Conservation (phyloP, 2,113 vertebrate genomes). For the Indicator maculatus region DNA sequence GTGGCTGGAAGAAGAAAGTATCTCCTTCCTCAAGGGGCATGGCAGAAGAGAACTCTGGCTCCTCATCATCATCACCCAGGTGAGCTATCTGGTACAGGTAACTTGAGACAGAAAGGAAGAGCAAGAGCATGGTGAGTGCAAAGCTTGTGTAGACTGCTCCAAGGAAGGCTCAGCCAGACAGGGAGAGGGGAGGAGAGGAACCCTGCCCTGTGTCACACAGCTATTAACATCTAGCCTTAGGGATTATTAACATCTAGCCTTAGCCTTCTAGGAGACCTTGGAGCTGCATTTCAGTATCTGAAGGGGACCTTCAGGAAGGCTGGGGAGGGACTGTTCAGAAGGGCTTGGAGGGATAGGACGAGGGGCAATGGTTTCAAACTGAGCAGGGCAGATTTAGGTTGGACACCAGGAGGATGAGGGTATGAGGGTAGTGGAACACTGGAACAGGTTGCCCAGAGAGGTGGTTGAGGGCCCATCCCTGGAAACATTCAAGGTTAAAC, state of each 20-base stretch:
- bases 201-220: background rate
- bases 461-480: no score
- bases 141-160: background rate
- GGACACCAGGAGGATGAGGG: no score
- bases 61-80: constrained; percentile 95
- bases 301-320: no score
- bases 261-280: background rate
- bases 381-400: no score
- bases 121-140: background rate
- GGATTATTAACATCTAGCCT: no score
- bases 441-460: no score
- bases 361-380: no score
- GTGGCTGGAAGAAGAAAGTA: constrained; percentile 97
- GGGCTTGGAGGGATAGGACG: no score
- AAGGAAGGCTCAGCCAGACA: background rate
- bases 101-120: constrained; percentile 64
- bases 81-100: constrained; percentile 99
- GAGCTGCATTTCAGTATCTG: no score
- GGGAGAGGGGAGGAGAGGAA: background rate
- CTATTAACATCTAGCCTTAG: background rate
- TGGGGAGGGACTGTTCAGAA: no score
- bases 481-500: no score
- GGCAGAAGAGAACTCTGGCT: constrained; percentile 97
- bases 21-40: constrained; percentile 99
- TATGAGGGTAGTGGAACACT: no score